Base-by-base conservation (phyloP, 2,888 invertebrate species). In the Tenthredo notha region DNA sequence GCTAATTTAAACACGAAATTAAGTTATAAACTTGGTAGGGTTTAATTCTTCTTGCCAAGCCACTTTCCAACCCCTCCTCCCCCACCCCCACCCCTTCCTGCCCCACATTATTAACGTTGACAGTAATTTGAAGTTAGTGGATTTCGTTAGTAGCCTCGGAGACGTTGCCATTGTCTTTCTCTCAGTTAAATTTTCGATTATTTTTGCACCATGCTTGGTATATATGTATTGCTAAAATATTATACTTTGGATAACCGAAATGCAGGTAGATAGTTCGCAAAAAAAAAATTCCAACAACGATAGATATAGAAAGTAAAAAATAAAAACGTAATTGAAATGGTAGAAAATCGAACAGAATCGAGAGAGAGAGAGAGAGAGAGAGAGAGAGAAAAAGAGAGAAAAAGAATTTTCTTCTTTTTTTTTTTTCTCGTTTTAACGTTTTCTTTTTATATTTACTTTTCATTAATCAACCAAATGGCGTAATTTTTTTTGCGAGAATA, bases 61-160 rank as follows among this genome's bases (percentile, higher is more conserved):
- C 43, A 43, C 74, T 74, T 74, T 43, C 21, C 25, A 7, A 43
- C 18, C 40, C n/a, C n/a, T n/a, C n/a, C n/a, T n/a, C n/a, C n/a
- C n/a, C n/a, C n/a, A n/a, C n/a, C n/a, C n/a, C n/a, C n/a, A n/a
- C n/a, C n/a, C n/a, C n/a, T 2, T 2, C n/a, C 40, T 37, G 7
- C n/a, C 37, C 43, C 15, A 6, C 43, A 18, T 43, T 74, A 74
- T 74, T 43, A 74, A 74, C 74, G 74, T 74, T 74, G 74, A 74
- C 74, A 74, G 4, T 74, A 74, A 74, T 74, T 74, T 43, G 40
- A 43, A 74, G 74, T 74, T 74, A 43, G n/a, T 74, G 33, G 33
- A 67, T 25, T 67, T 74, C 74, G 74, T 74, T 74, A 74, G 43
- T 43, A n/a, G 74, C 74, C 43, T 33, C 1, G 29, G 33, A 29